A percentile compares a stretch with the other conserved stretches of the same genome.
Conservation (phyloP, 2,888 invertebrate species). For the Conops quadrifasciatus region DNA sequence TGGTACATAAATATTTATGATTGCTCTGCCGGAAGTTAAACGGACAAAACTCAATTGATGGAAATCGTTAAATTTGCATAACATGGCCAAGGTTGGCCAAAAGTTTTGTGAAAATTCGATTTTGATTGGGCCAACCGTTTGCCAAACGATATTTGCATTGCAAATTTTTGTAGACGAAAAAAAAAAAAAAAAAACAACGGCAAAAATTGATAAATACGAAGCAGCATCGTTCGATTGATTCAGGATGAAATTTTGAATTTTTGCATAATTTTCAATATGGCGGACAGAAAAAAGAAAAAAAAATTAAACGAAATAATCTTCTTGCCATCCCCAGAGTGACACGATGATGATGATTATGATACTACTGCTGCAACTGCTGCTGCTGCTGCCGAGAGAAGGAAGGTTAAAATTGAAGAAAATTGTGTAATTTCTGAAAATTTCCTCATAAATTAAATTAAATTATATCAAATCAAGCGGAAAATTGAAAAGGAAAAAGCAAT, state of each 20-base stretch:
- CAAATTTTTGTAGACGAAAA: neutral
- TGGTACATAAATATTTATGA: neutral
- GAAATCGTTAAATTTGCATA: slow-evolving; percentile 28
- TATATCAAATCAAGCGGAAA: slow-evolving; percentile 23
- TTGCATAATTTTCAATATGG: neutral
- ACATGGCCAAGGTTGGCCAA: slow-evolving; percentile 3
- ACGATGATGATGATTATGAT: too few relatives aligned
- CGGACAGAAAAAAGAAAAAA: neutral
- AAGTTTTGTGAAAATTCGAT: slow-evolving; percentile 13
- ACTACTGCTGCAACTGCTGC: neutral
- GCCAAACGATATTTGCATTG: slow-evolving; percentile 20
- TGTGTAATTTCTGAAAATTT: slow-evolving; percentile 14
- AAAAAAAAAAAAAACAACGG: neutral
- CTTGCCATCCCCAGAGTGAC: too few relatives aligned
- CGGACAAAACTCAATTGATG: slow-evolving; percentile 26
- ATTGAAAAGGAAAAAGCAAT: neutral
- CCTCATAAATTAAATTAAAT: slow-evolving; percentile 15
- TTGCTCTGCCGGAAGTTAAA: slow-evolving; percentile 18
- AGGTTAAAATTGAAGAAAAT: neutral
- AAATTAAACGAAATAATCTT: neutral
- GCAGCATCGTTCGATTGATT: neutral
- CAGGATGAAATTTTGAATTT: neutral
- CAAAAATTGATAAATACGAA: neutral
- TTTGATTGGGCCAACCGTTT: slow-evolving; percentile 22
- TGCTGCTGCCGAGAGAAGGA: neutral